phyloP scores from a whole-genome alignment of 2,797 vertebrate genomes.

The Florisuga fusca region DNA sequence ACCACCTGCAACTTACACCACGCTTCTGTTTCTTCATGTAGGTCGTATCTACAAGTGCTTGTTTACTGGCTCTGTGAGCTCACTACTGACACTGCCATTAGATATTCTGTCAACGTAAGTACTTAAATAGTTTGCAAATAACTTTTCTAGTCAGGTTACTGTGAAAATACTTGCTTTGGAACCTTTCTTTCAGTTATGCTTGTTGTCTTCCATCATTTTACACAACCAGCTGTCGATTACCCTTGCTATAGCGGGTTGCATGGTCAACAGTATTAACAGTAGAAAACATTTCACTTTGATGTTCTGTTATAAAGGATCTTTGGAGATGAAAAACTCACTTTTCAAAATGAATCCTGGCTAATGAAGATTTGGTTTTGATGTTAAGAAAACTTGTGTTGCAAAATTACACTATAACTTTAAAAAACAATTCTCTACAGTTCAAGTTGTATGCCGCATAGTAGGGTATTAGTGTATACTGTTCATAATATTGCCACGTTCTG shows the following conservation, averaged over 20 bases:
- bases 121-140: neutral
- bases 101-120: slow-evolving; percentile 99
- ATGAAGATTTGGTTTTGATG: neutral
- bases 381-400: neutral
- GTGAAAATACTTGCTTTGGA: neutral
- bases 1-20: neutral
- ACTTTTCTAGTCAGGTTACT: neutral
- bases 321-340: neutral
- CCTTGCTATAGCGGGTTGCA: neutral
- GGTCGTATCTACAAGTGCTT: slow-evolving; percentile 99
- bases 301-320: neutral
- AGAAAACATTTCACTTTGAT: neutral
- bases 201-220: neutral
- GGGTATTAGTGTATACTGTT: neutral
- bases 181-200: neutral
- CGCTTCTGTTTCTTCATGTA: slow-evolving; percentile 49
- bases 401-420: neutral
- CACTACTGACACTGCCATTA: slow-evolving; percentile 94
- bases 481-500: neutral
- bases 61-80: slow-evolving; percentile 99
- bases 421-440: neutral
- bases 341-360: neutral
- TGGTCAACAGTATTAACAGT: neutral
- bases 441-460: neutral
- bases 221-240: accelerated